Evolutionary conservation across 2,113 vertebrate genomes (phyloP).

Genomic region (Aramus guarauna): DNA sequence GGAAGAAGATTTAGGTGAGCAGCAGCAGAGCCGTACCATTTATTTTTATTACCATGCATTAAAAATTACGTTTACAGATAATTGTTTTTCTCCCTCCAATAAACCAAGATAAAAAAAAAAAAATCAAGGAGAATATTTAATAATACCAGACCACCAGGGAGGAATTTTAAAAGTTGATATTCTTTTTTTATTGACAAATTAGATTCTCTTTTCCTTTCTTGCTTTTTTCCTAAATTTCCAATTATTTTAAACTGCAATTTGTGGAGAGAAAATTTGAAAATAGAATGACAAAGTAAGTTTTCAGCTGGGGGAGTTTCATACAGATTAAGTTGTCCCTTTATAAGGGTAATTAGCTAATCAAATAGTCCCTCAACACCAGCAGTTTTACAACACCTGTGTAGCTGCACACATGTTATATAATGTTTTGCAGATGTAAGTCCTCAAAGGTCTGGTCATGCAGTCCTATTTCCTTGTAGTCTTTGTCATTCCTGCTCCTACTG

Average conservation of each 20-base stretch:
- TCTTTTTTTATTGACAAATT: constrained; percentile 75
- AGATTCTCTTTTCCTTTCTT: constrained; percentile 58
- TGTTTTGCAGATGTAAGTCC: constrained; percentile 35
- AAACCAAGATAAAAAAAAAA: constrained; percentile 76
- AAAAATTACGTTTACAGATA: constrained; percentile 87
- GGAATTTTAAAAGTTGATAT: constrained; percentile 75
- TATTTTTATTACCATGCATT: constrained; percentile 87
- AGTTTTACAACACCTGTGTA: constrained; percentile 68
- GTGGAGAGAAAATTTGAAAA: constrained; percentile 63
- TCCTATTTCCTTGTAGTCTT: background rate
- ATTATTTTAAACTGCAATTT: constrained; percentile 73
- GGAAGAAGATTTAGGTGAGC: constrained; percentile 87
- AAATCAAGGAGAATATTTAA: constrained; percentile 81
- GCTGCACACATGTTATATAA: constrained; percentile 48
- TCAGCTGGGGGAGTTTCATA: constrained; percentile 49
- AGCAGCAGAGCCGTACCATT: constrained; percentile 82
- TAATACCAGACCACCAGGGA: constrained; percentile 81
- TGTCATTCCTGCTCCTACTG: background rate
- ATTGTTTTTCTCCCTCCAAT: constrained; percentile 85
- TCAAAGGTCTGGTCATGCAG: background rate
- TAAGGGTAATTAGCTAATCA: constrained; percentile 73
- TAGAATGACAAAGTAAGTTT: constrained; percentile 40
- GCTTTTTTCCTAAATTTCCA: constrained; percentile 49
- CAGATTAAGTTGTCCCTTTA: constrained; percentile 68
- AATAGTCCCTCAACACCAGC: constrained; percentile 68